A percentile compares a stretch with the other conserved stretches of the same genome.
These are phyloP conservation scores for Agrotis clavis DNA, from an alignment of 2,888 invertebrate genomes.

Conservation along the genomic window DNA sequence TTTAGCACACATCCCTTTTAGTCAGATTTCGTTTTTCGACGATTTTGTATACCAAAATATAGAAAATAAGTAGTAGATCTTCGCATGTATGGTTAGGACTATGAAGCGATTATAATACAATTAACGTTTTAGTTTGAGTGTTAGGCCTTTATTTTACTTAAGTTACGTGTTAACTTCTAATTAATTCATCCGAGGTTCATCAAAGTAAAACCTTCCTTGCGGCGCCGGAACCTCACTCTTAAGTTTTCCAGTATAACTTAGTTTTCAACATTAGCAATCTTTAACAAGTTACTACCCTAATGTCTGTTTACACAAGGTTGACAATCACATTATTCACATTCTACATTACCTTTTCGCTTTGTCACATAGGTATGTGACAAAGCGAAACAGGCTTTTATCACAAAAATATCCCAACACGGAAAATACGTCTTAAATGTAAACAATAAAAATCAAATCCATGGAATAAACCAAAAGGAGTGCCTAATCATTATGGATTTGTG, in stretches of 20 bases:
- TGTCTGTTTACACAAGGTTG: background rate
- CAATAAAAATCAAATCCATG: background rate
- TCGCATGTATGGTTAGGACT: background rate
- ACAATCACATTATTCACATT: background rate
- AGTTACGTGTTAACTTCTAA: conserved; percentile 21
- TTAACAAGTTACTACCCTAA: conserved; percentile 18
- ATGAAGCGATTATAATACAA: background rate
- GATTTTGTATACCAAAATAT: too few species aligned
- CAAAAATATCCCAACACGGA: background rate
- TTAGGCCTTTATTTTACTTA: background rate
- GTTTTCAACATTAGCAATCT: conserved; percentile 3
- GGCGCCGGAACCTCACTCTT: background rate
- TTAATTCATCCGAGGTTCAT: conserved; percentile 5
- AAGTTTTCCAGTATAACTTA: conserved; percentile 1
- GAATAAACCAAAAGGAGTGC: background rate
- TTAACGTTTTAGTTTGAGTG: background rate
- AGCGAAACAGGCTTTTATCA: too few species aligned
- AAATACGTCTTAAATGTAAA: background rate
- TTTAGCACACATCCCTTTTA: too few species aligned
- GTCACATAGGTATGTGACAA: too few species aligned
- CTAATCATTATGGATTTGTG: background rate
- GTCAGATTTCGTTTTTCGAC: too few species aligned
- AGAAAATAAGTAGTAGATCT: too few species aligned
- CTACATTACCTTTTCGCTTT: background rate
- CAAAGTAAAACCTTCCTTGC: background rate